These are phyloP conservation scores for Hydrophis major DNA, from an alignment of 2,797 vertebrate species.

Conservation along the genomic window DNA sequence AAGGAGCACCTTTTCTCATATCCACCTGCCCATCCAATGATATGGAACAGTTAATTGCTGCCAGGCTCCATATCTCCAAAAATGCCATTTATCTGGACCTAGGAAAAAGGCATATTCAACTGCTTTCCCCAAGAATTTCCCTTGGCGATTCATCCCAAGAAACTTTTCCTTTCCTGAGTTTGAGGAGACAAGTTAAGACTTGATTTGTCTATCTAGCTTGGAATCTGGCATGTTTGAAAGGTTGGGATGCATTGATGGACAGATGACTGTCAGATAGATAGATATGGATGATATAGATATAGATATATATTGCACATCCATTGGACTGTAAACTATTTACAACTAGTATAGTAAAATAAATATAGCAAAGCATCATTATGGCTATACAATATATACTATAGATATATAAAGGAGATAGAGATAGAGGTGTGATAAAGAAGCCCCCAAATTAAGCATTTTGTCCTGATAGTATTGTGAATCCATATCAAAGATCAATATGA, in stretches of 20 bases:
- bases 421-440: not conserved
- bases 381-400: not conserved
- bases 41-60: not conserved
- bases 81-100: not conserved
- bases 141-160: not conserved
- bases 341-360: not conserved
- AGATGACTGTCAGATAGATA: not conserved
- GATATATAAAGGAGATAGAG: not conserved
- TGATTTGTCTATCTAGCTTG: not conserved
- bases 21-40: not conserved
- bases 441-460: not conserved
- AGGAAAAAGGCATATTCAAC: not conserved
- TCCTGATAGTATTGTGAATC: not conserved
- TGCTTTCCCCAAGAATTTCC: not conserved
- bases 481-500: conserved; percentile 2
- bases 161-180: not conserved
- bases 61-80: not conserved
- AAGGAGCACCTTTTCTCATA: not conserved
- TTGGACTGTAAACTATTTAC: no score
- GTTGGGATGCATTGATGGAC: not conserved
- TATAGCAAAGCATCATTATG: not conserved
- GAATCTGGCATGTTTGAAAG: not conserved
- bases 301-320: no score
- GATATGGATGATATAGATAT: no score
- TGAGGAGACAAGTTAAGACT: not conserved